Conservation (phyloP, 2,888 invertebrate species). For the Dastarcus helophoroides region DNA sequence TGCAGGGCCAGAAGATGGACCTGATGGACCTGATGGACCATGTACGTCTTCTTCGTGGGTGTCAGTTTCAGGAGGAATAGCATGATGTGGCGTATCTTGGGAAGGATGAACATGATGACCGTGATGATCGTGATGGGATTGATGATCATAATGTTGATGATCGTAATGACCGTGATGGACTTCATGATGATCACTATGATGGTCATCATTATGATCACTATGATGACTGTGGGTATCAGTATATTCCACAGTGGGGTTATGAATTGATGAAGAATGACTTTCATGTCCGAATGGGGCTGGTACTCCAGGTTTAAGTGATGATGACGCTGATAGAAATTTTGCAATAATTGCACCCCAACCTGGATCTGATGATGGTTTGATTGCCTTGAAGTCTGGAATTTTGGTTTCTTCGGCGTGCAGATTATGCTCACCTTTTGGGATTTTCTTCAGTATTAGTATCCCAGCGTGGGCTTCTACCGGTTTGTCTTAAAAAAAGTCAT, state of each 20-base stretch:
- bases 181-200: slow-evolving; percentile 9
- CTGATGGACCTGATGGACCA: no score
- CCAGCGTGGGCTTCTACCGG: slow-evolving; percentile 26
- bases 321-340: slow-evolving; percentile 26
- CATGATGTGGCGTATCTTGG: background rate
- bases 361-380: slow-evolving; percentile 18
- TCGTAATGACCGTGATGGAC: slow-evolving; percentile 5
- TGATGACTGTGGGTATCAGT: slow-evolving; percentile 5
- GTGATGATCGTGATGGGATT: slow-evolving; percentile 1
- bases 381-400: slow-evolving; percentile 22
- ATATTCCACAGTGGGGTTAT: no score
- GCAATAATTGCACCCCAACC: slow-evolving; percentile 20
- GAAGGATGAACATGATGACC: background rate
- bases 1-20: no score
- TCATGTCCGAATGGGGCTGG: slow-evolving; percentile 23
- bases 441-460: slow-evolving; percentile 33
- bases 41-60: no score
- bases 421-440: slow-evolving; percentile 19
- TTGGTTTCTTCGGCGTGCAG: slow-evolving; percentile 15
- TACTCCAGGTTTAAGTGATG: slow-evolving; percentile 22
- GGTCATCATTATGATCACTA: slow-evolving; percentile 9
- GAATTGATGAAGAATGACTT: no score
- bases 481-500: no score
- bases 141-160: slow-evolving; percentile 1
- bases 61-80: no score